phyloP scores from a whole-genome alignment of 2,113 vertebrate genomes.

The Perognathus longimembris region DNA sequence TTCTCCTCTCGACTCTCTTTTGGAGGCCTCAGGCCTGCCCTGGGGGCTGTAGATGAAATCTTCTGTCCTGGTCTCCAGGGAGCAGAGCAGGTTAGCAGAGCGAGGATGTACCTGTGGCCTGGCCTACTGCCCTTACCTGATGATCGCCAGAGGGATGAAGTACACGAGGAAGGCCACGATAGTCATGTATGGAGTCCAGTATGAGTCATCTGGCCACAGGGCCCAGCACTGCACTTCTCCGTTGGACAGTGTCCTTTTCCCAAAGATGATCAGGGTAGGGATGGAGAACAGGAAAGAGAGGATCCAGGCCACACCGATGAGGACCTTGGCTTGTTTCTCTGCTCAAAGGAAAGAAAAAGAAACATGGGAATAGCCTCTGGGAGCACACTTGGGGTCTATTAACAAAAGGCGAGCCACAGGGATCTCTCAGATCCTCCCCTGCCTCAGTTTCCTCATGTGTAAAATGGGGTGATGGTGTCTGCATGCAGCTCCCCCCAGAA shows the following conservation, averaged over 20 bases:
- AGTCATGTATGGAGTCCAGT: constrained; percentile 90
- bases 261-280: constrained; percentile 89
- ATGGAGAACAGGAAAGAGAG: constrained; percentile 90
- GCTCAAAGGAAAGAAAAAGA: constrained; percentile 72
- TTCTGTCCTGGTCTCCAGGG: background rate
- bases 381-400: too few species aligned
- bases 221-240: constrained; percentile 90
- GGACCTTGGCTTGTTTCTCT: constrained; percentile 89
- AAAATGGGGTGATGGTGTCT: background rate
- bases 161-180: constrained; percentile 89
- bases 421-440: background rate
- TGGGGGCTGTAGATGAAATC: background rate
- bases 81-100: too few species aligned
- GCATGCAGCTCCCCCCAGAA: background rate
- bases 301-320: constrained; percentile 86
- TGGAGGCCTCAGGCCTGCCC: background rate
- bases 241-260: constrained; percentile 86
- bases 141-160: constrained; percentile 89
- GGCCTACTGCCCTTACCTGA: constrained; percentile 84
- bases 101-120: background rate
- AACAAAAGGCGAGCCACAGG: background rate
- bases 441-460: background rate
- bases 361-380: background rate
- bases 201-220: constrained; percentile 89
- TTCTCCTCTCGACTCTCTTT: background rate